Percentiles rank a stretch among this genome's conserved stretches.
phyloP scores from a whole-genome alignment of 2,888 invertebrate species.

The Tortricodes alternella region DNA sequence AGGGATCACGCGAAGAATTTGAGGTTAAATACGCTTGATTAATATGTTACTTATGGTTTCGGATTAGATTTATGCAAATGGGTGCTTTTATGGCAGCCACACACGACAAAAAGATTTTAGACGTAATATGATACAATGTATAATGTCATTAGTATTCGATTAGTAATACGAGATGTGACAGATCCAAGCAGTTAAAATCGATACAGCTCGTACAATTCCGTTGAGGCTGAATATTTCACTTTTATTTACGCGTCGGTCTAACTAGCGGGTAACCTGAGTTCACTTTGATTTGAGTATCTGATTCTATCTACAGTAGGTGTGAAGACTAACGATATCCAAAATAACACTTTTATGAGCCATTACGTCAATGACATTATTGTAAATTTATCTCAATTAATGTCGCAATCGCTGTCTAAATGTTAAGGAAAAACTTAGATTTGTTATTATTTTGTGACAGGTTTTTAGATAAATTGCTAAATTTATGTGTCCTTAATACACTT shows the following conservation, averaged over 20 bases:
- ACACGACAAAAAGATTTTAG: slow-evolving; percentile 65
- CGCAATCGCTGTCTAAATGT: slow-evolving; percentile 28
- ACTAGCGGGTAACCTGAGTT: slow-evolving; percentile 50
- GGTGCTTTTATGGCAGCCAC: slow-evolving; percentile 62
- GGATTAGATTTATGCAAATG: slow-evolving; percentile 74
- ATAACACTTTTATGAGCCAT: slow-evolving; percentile 34
- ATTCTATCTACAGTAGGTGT: slow-evolving; percentile 52
- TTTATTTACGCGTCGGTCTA: slow-evolving; percentile 56
- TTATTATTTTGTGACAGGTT: slow-evolving; percentile 15
- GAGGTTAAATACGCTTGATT: slow-evolving; percentile 65
- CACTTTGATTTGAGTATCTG: slow-evolving; percentile 31
- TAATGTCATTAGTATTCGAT: slow-evolving; percentile 63
- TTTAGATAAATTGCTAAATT: slow-evolving; percentile 15
- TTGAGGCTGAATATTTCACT: slow-evolving; percentile 55
- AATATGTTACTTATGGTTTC: slow-evolving; percentile 64
- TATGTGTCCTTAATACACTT: slow-evolving; percentile 20
- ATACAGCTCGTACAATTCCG: slow-evolving; percentile 36
- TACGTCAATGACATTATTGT: slow-evolving; percentile 29
- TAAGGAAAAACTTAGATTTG: slow-evolving; percentile 9
- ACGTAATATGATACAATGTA: slow-evolving; percentile 55
- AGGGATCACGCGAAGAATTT: slow-evolving; percentile 55
- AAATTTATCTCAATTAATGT: slow-evolving; percentile 19
- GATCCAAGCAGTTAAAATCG: slow-evolving; percentile 40
- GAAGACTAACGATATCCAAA: slow-evolving; percentile 40
- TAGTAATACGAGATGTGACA: slow-evolving; percentile 66